Evolutionary conservation across 2,888 invertebrate species (phyloP).

Genomic region (Cancer borealis): DNA sequence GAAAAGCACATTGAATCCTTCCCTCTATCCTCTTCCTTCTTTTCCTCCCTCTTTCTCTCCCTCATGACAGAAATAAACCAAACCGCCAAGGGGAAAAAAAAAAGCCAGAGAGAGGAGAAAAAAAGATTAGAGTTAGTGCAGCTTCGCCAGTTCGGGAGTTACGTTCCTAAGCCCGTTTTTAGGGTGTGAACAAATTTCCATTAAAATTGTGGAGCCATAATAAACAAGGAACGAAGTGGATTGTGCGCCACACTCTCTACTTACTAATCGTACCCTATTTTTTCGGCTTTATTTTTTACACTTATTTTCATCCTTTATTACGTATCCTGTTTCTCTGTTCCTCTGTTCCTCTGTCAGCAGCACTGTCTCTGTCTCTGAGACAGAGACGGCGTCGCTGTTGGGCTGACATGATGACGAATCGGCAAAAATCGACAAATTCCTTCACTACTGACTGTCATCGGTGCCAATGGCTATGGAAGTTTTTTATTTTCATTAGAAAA

Average conservation of each 20-base stretch:
- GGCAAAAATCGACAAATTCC: too few relatives aligned
- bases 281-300: not conserved
- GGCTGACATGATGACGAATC: too few relatives aligned
- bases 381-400: too few relatives aligned
- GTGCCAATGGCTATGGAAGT: too few relatives aligned
- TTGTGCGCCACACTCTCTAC: not conserved
- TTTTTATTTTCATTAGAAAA: too few relatives aligned
- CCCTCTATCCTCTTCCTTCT: not conserved
- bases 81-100: too few relatives aligned
- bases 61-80: not conserved
- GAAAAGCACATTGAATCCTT: not conserved
- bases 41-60: not conserved
- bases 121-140: not conserved
- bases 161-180: not conserved
- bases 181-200: conserved; percentile 17
- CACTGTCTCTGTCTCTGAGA: too few relatives aligned
- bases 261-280: not conserved
- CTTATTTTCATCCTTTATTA: not conserved
- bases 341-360: too few relatives aligned
- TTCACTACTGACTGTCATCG: too few relatives aligned
- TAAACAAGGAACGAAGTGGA: not conserved
- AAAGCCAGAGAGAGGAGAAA: not conserved
- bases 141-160: not conserved
- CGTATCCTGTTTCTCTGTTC: not conserved
- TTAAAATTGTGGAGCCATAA: conserved; percentile 10